Evolutionary conservation across 2,888 invertebrate genomes (phyloP).

Genomic region (Alitta virens): DNA sequence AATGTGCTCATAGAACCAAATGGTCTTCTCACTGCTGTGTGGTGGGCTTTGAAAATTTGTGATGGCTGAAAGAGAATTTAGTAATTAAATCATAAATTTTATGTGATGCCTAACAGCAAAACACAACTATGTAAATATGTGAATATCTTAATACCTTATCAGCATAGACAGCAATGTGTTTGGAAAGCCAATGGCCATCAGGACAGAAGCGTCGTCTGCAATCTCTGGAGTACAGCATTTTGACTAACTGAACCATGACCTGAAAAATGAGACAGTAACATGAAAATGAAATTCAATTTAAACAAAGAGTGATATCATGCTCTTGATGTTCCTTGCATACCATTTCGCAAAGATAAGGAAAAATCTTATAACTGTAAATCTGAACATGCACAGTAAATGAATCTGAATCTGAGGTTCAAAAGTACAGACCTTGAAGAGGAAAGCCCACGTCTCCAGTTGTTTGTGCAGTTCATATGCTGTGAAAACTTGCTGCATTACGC

Average conservation of each 20-base stretch:
- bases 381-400: too few relatives aligned
- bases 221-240: constrained; percentile 83
- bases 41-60: constrained; percentile 45
- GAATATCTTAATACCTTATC: constrained; percentile 42
- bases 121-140: too few relatives aligned
- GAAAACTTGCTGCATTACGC: constrained; percentile 30
- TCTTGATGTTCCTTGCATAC: too few relatives aligned
- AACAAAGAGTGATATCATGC: background rate
- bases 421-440: constrained; percentile 69
- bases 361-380: too few relatives aligned
- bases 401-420: too few relatives aligned
- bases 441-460: constrained; percentile 70
- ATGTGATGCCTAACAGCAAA: too few relatives aligned
- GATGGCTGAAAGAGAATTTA: constrained; percentile 44
- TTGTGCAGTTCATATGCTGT: constrained; percentile 41
- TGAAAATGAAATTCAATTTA: too few relatives aligned
- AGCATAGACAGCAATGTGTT: constrained; percentile 54
- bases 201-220: constrained; percentile 77
- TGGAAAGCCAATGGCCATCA: constrained; percentile 68
- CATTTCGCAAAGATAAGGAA: too few relatives aligned
- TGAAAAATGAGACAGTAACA: constrained; percentile 38
- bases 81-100: too few relatives aligned
- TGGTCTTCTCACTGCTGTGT: constrained; percentile 42
- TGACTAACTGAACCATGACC: constrained; percentile 73
- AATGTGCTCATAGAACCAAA: constrained; percentile 43